Evolutionary conservation across 2,797 vertebrate species (phyloP).

Genomic region (Labeo calbasu): DNA sequence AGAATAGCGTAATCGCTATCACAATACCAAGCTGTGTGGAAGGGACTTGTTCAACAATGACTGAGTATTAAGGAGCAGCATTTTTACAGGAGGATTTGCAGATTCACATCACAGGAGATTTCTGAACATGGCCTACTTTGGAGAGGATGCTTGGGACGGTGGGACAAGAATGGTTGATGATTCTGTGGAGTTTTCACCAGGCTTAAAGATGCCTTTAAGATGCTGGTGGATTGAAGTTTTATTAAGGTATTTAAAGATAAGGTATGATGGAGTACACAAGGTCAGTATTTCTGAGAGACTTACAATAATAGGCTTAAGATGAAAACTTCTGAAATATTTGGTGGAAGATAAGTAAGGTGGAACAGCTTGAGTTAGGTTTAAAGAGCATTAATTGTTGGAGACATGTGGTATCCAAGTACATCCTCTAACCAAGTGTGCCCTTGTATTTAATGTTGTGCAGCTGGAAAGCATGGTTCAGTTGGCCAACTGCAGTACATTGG

Average conservation of each 20-base stretch:
- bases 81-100: conserved; percentile 17
- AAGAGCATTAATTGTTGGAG: not conserved
- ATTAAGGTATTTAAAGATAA: not conserved
- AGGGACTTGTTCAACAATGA: conserved; percentile 21
- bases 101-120: conserved; percentile 25
- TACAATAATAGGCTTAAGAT: not conserved
- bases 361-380: not conserved
- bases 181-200: conserved; percentile 1
- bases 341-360: not conserved
- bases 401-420: not conserved
- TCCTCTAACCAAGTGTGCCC: conserved; percentile 2
- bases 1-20: not conserved
- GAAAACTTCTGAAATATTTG: not conserved
- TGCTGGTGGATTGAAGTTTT: not conserved
- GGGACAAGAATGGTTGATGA: not conserved
- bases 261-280: not conserved
- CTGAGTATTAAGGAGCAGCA: conserved; percentile 14
- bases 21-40: not conserved
- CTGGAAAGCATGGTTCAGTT: conserved; percentile 19
- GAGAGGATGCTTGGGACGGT: not conserved
- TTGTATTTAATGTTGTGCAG: conserved; percentile 31
- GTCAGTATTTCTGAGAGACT: not conserved
- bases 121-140: not conserved
- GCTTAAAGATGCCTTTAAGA: not conserved
- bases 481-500: not conserved